Evolutionary conservation across 1,140 invertebrate species (phyloP).

Genomic region (Procambarus clarkii): DNA sequence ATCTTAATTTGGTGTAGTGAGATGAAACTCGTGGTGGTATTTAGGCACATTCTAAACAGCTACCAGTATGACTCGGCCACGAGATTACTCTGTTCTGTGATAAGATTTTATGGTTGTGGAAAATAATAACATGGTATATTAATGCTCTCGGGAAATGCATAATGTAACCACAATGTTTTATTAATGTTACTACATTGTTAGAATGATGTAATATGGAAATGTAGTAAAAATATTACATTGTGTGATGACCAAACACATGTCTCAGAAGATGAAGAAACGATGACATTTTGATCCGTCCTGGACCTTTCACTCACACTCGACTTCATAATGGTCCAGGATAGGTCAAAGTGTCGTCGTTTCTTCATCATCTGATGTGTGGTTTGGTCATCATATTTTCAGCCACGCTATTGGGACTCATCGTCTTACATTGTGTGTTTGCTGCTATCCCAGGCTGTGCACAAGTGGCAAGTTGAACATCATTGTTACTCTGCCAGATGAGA

Average conservation of each 20-base stretch:
- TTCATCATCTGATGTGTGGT: too few relatives aligned
- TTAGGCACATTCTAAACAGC: not conserved
- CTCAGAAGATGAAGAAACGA: too few relatives aligned
- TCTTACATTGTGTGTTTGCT: too few relatives aligned
- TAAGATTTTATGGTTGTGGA: slow-evolving; percentile 59
- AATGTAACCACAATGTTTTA: too few relatives aligned
- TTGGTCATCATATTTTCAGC: too few relatives aligned
- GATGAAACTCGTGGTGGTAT: not conserved
- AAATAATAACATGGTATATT: slow-evolving; percentile 29
- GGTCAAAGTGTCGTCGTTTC: too few relatives aligned
- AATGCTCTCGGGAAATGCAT: not conserved
- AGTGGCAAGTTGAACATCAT: not conserved
- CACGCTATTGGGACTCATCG: too few relatives aligned
- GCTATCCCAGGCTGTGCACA: slow-evolving; percentile 9
- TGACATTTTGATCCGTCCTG: too few relatives aligned
- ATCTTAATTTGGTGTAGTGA: slow-evolving; percentile 28
- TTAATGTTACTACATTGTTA: too few relatives aligned
- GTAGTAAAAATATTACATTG: not conserved
- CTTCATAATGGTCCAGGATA: too few relatives aligned
- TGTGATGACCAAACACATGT: not conserved
- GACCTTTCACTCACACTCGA: too few relatives aligned
- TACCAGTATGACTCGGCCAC: not conserved
- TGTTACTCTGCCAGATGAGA: slow-evolving; percentile 38
- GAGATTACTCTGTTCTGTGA: slow-evolving; percentile 43
- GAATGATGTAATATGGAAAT: too few relatives aligned